phyloP scores from a whole-genome alignment of 2,888 invertebrate genomes.

The Melanargia galathea region DNA sequence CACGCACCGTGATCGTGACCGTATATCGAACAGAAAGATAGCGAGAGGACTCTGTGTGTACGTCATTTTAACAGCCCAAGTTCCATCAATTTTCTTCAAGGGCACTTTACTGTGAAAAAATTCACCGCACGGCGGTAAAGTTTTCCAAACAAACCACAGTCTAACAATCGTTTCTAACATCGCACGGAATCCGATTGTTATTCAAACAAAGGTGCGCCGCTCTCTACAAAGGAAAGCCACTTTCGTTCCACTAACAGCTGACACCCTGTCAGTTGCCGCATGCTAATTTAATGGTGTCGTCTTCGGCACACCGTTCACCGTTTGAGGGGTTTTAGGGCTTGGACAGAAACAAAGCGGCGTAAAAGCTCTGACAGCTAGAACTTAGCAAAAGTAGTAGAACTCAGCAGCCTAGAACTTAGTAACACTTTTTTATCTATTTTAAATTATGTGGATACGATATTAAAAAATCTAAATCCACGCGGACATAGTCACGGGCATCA shows the following conservation, averaged over 20 bases:
- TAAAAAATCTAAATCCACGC: no score
- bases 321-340: background rate
- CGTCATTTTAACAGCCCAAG: background rate
- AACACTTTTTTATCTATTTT: no score
- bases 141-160: conserved; percentile 25
- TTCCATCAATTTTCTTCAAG: background rate
- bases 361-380: no score
- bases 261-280: conserved; percentile 33
- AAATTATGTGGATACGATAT: no score
- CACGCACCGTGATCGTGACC: no score
- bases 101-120: background rate
- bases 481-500: no score
- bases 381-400: no score
- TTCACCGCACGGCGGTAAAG: background rate
- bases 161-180: conserved; percentile 30
- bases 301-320: background rate
- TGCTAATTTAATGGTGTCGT: conserved; percentile 20
- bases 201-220: conserved; percentile 43
- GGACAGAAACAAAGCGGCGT: background rate
- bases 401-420: no score
- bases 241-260: conserved; percentile 42
- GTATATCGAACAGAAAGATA: no score
- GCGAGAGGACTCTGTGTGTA: no score
- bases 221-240: conserved; percentile 47
- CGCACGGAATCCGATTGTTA: conserved; percentile 44